phyloP scores from a whole-genome alignment of 1,140 invertebrate genomes.

The Centruroides vittatus region DNA sequence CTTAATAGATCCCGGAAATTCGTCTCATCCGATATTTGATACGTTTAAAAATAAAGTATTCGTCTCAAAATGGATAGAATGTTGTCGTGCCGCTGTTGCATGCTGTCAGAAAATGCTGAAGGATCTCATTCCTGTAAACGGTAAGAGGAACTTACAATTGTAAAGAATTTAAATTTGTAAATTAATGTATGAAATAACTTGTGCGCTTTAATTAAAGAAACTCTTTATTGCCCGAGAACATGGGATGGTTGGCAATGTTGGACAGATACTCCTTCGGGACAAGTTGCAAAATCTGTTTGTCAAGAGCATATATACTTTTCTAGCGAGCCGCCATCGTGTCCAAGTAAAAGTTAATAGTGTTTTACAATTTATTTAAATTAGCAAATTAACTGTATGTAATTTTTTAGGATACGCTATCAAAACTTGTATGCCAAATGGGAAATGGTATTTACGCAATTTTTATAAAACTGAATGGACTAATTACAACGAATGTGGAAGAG shows the following conservation, averaged over 20 bases:
- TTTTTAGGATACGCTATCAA: slow-evolving; percentile 25
- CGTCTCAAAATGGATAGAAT: too few relatives aligned
- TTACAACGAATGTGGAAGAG: slow-evolving; percentile 26
- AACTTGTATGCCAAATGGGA: slow-evolving; percentile 23
- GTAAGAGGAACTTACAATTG: too few relatives aligned
- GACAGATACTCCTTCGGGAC: slow-evolving; percentile 18
- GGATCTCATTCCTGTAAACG: too few relatives aligned
- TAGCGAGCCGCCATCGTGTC: slow-evolving; percentile 23
- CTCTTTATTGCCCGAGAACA: slow-evolving; percentile 24
- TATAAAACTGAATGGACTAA: slow-evolving; percentile 28
- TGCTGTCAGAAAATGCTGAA: too few relatives aligned
- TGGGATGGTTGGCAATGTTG: slow-evolving; percentile 38
- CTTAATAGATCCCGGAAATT: too few relatives aligned
- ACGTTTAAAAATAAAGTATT: too few relatives aligned
- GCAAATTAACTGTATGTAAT: too few relatives aligned
- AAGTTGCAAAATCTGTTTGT: slow-evolving; percentile 20
- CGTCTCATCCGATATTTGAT: too few relatives aligned
- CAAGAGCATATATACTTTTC: slow-evolving; percentile 29
- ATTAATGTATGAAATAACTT: background rate
- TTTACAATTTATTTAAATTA: too few relatives aligned
- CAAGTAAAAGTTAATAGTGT: slow-evolving; percentile 21
- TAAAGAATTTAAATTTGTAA: too few relatives aligned
- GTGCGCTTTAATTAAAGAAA: slow-evolving; percentile 1
- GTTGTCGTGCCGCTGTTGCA: too few relatives aligned
- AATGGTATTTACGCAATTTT: slow-evolving; percentile 21